Percentiles rank a stretch among this genome's conserved stretches.
These are phyloP conservation scores for Bovichtus variegatus DNA, from an alignment of 2,797 vertebrate genomes.

Conservation along the genomic window DNA sequence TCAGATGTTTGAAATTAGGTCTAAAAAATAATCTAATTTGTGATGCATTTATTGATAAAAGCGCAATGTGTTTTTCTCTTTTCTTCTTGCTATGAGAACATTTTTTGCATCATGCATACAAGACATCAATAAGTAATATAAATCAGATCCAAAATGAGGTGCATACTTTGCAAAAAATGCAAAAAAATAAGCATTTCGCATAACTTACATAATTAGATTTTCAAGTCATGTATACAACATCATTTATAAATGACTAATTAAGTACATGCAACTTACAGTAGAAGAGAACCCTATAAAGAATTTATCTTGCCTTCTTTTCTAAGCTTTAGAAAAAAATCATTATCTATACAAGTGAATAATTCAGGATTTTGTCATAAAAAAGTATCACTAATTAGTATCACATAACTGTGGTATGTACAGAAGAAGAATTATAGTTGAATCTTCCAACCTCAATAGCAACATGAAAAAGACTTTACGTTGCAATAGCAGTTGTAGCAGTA, in stretches of 20 bases:
- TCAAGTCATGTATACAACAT: background rate
- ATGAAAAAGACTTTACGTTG: background rate
- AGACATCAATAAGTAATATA: background rate
- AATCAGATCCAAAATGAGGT: background rate
- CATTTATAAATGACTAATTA: background rate
- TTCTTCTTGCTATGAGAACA: background rate
- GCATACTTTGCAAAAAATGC: background rate
- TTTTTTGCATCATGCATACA: background rate
- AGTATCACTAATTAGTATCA: background rate
- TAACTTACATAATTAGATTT: background rate
- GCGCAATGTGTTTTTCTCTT: background rate
- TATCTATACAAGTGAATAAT: background rate
- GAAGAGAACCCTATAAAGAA: background rate
- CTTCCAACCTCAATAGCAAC: background rate
- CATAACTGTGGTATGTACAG: background rate
- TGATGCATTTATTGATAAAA: slow-evolving; percentile 16
- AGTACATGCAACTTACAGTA: background rate
- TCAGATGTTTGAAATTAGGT: slow-evolving; percentile 27
- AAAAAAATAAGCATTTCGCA: background rate
- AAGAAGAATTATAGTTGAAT: background rate
- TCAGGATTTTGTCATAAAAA: background rate
- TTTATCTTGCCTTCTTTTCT: background rate
- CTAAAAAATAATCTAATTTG: slow-evolving; percentile 11
- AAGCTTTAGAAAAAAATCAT: background rate
- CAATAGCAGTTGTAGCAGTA: background rate